phyloP scores from a whole-genome alignment of 2,113 vertebrate genomes.

The Smithornis capensis region DNA sequence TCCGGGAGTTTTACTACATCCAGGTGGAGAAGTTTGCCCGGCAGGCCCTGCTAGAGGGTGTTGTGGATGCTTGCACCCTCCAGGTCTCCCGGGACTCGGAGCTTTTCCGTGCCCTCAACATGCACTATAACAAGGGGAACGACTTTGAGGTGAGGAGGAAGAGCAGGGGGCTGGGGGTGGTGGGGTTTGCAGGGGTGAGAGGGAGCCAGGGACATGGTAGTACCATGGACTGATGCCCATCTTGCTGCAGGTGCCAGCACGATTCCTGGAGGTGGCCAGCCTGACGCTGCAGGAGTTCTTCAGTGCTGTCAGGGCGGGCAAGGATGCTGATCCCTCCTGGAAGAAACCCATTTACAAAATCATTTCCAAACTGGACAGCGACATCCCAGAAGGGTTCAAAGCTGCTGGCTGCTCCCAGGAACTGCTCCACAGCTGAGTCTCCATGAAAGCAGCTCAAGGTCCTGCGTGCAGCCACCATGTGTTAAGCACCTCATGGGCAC shows the following conservation, averaged over 20 bases:
- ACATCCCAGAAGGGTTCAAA: constrained; percentile 92
- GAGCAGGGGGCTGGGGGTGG: background rate
- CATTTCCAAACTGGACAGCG: constrained; percentile 95
- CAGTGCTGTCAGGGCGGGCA: constrained; percentile 83
- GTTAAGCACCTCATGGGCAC: background rate
- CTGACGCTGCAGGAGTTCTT: constrained; percentile 93
- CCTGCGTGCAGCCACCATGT: background rate
- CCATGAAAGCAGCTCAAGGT: background rate
- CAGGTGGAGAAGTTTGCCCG: constrained; percentile 98
- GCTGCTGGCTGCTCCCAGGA: constrained; percentile 80
- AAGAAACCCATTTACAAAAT: constrained; percentile 99
- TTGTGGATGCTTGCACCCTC: constrained; percentile 78
- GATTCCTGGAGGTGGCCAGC: constrained; percentile 91
- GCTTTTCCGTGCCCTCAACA: constrained; percentile 90
- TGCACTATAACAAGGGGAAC: constrained; percentile 95
- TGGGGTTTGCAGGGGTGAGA: accelerated
- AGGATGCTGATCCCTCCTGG: constrained; percentile 93
- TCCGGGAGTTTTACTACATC: constrained; percentile 98
- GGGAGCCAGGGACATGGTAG: accelerated
- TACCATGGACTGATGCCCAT: background rate
- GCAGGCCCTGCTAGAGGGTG: constrained; percentile 86
- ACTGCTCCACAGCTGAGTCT: constrained; percentile 35
- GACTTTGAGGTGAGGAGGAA: constrained; percentile 86
- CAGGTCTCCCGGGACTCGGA: constrained; percentile 87
- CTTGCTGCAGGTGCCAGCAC: constrained; percentile 84